phyloP scores from a whole-genome alignment of 1,140 invertebrate genomes.

The Drosophila watanabei region DNA sequence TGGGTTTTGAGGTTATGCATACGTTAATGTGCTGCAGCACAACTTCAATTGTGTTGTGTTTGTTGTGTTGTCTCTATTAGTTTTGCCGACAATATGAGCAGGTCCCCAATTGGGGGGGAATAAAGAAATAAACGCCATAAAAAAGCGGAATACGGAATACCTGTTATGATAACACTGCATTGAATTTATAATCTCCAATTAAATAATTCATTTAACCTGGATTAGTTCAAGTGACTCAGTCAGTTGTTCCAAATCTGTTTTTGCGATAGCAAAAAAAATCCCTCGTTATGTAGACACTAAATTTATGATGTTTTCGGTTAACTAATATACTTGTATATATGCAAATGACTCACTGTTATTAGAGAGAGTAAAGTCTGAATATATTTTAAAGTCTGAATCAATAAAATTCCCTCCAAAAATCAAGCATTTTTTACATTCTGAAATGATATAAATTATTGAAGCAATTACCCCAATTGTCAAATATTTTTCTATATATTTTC shows the following conservation, averaged over 20 bases:
- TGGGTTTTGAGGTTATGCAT: slow-evolving; percentile 79
- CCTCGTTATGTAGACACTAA: neutral
- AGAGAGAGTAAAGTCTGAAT: neutral
- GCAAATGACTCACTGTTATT: neutral
- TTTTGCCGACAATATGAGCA: slow-evolving; percentile 23
- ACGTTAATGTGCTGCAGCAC: slow-evolving; percentile 54
- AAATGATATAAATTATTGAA: neutral
- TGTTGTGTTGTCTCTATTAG: slow-evolving; percentile 27
- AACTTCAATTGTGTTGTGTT: slow-evolving; percentile 52
- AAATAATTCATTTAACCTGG: slow-evolving; percentile 14
- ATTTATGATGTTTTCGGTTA: neutral
- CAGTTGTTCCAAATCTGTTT: neutral
- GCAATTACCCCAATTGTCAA: slow-evolving; percentile 11
- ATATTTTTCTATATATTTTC: slow-evolving; percentile 5
- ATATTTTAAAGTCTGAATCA: neutral
- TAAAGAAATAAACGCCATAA: neutral
- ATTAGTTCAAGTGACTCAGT: slow-evolving; percentile 16
- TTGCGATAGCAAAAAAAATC: neutral
- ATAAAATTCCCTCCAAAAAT: neutral
- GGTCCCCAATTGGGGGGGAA: slow-evolving; percentile 2
- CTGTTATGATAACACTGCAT: slow-evolving; percentile 15
- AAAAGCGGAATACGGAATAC: slow-evolving; percentile 2
- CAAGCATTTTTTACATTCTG: neutral
- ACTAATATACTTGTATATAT: neutral
- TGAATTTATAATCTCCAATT: slow-evolving; percentile 17